Base-by-base conservation (phyloP, 1,140 invertebrate genomes). In the Sweltsa coloradensis region DNA sequence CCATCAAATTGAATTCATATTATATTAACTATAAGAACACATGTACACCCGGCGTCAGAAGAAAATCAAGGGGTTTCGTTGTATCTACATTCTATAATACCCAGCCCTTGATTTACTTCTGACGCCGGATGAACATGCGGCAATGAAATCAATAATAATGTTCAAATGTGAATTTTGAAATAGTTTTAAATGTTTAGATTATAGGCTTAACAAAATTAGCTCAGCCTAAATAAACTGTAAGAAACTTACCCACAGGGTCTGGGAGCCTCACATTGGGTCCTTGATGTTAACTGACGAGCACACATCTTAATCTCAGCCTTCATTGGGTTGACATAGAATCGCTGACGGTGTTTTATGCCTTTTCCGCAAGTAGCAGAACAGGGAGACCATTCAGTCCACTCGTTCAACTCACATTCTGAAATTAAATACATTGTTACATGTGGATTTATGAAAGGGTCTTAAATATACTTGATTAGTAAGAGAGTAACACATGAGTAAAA, bases 351-450 rank as follows among this genome's bases (percentile, higher is more conserved):
- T 46, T 59, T 57, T 2, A 65, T 53, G n/a, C 73, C 74, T 58
- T 68, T 71, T 11, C 74, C 74, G 45, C 74, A 77, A 34, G 67
- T 71, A 23, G 75, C 73, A 46, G 71, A 75, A 55, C 74, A 77
- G 21, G 68, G 57, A 36, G 72, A 72, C 62, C 66, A 70, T 44
- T 63, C 54, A 14, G 60, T 57, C 72, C 70, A 74, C 25, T 63
- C 55, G 5, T 60, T 63, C 1, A 67, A 62, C 6, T 59, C 61
- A 51, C 72, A 74, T 29, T 65, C 64, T 21, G 59, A 55, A 56
- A 37, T 7, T 34, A 46, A 40, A 18, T 29, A 2, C 44, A 27
- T 5, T 18, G 9, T 5, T 6, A 6, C 21, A 36, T 9, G 18
- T 5, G 21, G 21, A 16, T 36, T 16, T 36, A 31, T 31, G 29